These are phyloP conservation scores for Mesochorus sp. DNA, from an alignment of 2,888 invertebrate species.

Conservation along the genomic window DNA sequence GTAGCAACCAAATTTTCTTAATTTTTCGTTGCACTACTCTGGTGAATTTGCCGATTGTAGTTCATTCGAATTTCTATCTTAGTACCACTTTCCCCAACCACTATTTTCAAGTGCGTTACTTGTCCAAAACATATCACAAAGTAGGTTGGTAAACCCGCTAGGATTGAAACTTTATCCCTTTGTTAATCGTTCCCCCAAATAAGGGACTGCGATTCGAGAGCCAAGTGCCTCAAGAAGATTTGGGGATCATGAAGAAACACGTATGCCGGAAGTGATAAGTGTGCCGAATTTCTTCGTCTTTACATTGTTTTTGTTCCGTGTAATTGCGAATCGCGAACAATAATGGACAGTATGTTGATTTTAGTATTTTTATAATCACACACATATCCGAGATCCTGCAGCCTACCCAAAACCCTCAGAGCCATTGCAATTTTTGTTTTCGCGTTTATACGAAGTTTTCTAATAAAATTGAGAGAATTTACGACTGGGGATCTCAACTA, in stretches of 20 bases:
- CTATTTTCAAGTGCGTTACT: too few species aligned
- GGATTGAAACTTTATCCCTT: too few species aligned
- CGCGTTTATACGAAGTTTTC: not conserved
- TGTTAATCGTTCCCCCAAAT: too few species aligned
- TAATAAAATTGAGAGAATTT: not conserved
- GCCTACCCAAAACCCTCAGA: not conserved
- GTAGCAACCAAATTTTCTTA: too few species aligned
- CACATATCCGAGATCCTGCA: constrained; percentile 14
- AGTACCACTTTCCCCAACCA: too few species aligned
- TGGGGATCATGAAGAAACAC: not conserved
- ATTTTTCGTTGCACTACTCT: too few species aligned
- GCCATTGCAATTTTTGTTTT: not conserved
- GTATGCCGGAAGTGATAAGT: not conserved
- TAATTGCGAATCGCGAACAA: not conserved
- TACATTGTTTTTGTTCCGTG: not conserved
- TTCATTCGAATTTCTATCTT: too few species aligned
- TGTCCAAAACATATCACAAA: too few species aligned
- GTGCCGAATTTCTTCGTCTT: not conserved
- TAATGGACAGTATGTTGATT: constrained; percentile 18
- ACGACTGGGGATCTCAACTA: constrained; percentile 4
- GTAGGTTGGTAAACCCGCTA: too few species aligned
- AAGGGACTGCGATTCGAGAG: too few species aligned
- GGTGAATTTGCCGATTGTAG: too few species aligned
- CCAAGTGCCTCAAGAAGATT: too few species aligned
- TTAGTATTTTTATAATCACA: constrained; percentile 31